Conservation (phyloP, 2,113 vertebrate genomes). For the Strix aluco region DNA sequence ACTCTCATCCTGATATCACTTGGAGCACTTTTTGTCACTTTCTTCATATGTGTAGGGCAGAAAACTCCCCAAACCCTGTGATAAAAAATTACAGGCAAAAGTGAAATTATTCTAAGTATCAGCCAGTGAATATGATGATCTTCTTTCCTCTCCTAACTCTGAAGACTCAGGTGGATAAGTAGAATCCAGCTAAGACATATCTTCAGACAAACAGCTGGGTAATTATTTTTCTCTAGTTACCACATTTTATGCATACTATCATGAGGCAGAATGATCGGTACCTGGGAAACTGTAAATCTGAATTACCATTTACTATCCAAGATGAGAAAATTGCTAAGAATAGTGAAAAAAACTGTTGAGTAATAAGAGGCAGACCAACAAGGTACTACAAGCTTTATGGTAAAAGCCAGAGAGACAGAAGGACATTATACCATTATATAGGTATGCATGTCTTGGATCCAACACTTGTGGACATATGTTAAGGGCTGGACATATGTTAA, state of each 20-base stretch:
- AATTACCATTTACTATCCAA: neutral
- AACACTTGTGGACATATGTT: neutral
- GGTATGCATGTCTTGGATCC: neutral
- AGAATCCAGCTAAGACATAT: neutral
- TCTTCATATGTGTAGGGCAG: neutral
- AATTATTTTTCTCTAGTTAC: neutral
- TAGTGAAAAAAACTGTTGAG: neutral
- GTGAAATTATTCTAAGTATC: neutral
- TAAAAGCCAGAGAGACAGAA: neutral
- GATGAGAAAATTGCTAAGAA: constrained; percentile 5
- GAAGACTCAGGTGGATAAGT: neutral
- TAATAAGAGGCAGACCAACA: neutral
- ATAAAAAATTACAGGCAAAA: neutral
- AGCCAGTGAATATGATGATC: neutral
- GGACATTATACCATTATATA: neutral
- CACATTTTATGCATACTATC: neutral
- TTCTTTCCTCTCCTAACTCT: neutral
- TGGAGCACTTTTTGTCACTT: neutral
- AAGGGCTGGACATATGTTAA: neutral
- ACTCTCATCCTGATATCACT: neutral
- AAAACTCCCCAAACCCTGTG: neutral
- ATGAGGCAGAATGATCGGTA: neutral
- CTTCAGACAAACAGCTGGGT: neutral
- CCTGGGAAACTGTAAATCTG: neutral
- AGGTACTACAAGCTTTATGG: neutral